Conservation (phyloP, 2,797 vertebrate species). For the Phoeniculus purpureus region DNA sequence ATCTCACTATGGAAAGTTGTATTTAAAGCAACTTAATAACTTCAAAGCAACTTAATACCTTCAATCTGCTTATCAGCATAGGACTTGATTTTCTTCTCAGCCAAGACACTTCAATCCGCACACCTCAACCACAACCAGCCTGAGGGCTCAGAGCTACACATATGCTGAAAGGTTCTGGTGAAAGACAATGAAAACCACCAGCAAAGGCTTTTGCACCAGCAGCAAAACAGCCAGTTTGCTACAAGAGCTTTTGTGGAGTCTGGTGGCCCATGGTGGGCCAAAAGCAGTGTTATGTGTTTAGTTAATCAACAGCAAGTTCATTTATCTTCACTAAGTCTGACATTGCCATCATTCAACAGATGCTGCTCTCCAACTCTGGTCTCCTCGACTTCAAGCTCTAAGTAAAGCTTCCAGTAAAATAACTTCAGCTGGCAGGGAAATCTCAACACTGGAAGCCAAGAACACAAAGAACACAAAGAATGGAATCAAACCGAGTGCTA, state of each 20-base stretch:
- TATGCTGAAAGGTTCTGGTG: not conserved
- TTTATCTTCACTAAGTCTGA: conserved; percentile 7
- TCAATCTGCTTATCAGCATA: not conserved
- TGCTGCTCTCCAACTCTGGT: not conserved
- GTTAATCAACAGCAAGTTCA: not conserved
- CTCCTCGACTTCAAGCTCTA: conserved; percentile 8
- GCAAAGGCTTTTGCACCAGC: not conserved
- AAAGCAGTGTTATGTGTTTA: not conserved
- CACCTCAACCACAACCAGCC: not conserved
- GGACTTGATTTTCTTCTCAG: not conserved
- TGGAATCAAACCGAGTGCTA: conserved; percentile 23
- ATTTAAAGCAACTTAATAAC: not conserved
- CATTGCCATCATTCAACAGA: not conserved
- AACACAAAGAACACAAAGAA: conserved; percentile 37
- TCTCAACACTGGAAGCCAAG: conserved; percentile 50
- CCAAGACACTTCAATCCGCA: not conserved
- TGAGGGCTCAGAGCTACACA: not conserved
- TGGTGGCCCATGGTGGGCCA: accelerated
- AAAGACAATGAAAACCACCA: not conserved
- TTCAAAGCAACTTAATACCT: not conserved
- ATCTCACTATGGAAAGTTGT: not conserved
- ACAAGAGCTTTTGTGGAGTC: accelerated
- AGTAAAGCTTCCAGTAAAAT: conserved; percentile 57
- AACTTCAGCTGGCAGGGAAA: conserved; percentile 47
- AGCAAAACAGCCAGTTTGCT: not conserved